phyloP scores from a whole-genome alignment of 2,797 vertebrate species.

The Antennarius maculatus region DNA sequence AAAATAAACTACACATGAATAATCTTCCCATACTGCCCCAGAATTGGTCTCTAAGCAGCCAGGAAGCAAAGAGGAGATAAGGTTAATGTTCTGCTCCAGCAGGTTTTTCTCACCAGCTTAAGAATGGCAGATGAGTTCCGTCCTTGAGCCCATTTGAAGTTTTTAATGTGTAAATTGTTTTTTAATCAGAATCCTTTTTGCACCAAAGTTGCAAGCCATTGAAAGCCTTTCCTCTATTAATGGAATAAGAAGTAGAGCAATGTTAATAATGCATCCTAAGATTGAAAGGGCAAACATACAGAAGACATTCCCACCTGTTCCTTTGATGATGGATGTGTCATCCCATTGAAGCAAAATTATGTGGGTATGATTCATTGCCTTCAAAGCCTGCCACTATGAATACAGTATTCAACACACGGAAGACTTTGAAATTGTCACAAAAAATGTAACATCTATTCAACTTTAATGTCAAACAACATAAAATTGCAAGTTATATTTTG shows the following conservation, averaged over 20 bases:
- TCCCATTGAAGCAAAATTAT: slow-evolving; percentile 58
- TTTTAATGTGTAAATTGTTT: slow-evolving; percentile 47
- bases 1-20: slow-evolving; percentile 48
- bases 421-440: neutral
- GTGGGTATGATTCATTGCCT: slow-evolving; percentile 55
- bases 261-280: slow-evolving; percentile 59
- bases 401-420: slow-evolving; percentile 11
- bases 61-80: slow-evolving; percentile 34
- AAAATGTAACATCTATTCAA: slow-evolving; percentile 6
- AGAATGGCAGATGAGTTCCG: slow-evolving; percentile 27
- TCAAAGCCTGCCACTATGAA: slow-evolving; percentile 44
- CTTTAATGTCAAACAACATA: neutral
- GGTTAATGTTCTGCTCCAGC: slow-evolving; percentile 48
- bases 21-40: slow-evolving; percentile 16
- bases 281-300: slow-evolving; percentile 58
- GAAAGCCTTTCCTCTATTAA: slow-evolving; percentile 48
- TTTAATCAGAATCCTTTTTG: slow-evolving; percentile 63
- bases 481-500: neutral
- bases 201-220: slow-evolving; percentile 35
- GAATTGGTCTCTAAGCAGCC: slow-evolving; percentile 22
- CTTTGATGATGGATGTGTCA: slow-evolving; percentile 64
- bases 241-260: slow-evolving; percentile 44
- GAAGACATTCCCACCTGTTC: slow-evolving; percentile 62
- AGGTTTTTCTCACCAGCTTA: slow-evolving; percentile 14
- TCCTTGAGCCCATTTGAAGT: slow-evolving; percentile 45